Evolutionary conservation across 1,140 invertebrate genomes (phyloP).

Genomic region (Ectropis grisescens): DNA sequence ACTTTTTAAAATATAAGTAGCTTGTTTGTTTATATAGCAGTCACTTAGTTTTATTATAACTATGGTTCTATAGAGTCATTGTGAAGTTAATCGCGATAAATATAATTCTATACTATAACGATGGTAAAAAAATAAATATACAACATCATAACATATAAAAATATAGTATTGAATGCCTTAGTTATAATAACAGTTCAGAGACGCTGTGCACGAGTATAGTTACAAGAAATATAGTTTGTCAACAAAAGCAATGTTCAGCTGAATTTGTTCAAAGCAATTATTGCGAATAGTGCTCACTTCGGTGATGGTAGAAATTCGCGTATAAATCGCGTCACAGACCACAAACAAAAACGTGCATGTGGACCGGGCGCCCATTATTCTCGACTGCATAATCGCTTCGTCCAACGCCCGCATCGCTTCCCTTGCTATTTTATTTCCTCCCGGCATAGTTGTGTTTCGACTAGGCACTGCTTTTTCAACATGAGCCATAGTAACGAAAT

Average conservation of each 20-base stretch:
- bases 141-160: no score
- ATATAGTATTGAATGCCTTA: no score
- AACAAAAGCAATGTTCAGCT: slow-evolving; percentile 41
- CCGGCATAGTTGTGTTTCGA: slow-evolving; percentile 62
- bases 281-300: slow-evolving; percentile 68
- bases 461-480: slow-evolving; percentile 58
- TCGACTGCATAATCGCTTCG: slow-evolving; percentile 69
- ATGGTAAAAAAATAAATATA: no score
- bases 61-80: no score
- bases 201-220: slow-evolving; percentile 15
- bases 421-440: slow-evolving; percentile 68
- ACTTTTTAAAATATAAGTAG: no score
- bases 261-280: slow-evolving; percentile 67
- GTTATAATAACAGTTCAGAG: no score
- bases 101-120: no score
- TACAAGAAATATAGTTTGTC: slow-evolving; percentile 41
- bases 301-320: slow-evolving; percentile 64
- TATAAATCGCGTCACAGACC: slow-evolving; percentile 70
- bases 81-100: no score
- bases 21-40: no score
- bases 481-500: slow-evolving; percentile 49
- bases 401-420: slow-evolving; percentile 67
- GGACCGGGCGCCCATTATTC: slow-evolving; percentile 67
- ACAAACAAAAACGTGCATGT: slow-evolving; percentile 70
- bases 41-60: no score